Evolutionary conservation across 2,113 vertebrate species (phyloP).

Genomic region (Stigmatopora nigra): DNA sequence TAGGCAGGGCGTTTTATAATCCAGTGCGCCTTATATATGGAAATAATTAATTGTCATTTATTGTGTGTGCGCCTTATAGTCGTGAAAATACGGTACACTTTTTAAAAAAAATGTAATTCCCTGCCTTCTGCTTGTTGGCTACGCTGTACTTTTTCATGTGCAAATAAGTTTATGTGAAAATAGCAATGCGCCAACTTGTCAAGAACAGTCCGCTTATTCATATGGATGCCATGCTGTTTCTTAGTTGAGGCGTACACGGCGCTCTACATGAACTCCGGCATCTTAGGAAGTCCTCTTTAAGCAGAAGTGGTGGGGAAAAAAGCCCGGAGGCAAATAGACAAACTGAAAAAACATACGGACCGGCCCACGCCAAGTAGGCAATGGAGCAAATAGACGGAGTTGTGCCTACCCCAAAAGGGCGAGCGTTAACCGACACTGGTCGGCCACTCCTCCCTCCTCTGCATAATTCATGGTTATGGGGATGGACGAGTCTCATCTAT

Average conservation of each 20-base stretch:
- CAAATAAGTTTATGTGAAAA: slow-evolving; percentile 29
- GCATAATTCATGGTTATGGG: slow-evolving; percentile 54
- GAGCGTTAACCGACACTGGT: slow-evolving; percentile 55
- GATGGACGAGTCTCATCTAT: slow-evolving; percentile 56
- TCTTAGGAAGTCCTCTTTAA: slow-evolving; percentile 60
- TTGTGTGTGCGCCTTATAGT: too few relatives aligned
- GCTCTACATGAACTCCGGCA: slow-evolving; percentile 54
- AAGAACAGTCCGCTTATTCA: slow-evolving; percentile 46
- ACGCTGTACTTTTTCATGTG: slow-evolving; percentile 8
- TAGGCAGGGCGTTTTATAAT: too few relatives aligned
- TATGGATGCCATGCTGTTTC: slow-evolving; percentile 48
- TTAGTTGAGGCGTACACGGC: slow-evolving; percentile 44
- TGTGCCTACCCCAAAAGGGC: slow-evolving; percentile 64
- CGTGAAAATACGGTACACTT: too few relatives aligned
- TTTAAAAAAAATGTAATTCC: too few relatives aligned
- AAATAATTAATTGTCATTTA: too few relatives aligned
- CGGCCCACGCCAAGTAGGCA: slow-evolving; percentile 68
- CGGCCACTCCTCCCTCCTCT: slow-evolving; percentile 42
- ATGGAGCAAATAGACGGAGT: slow-evolving; percentile 68
- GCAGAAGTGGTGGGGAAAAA: slow-evolving; percentile 61
- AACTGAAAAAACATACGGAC: slow-evolving; percentile 74
- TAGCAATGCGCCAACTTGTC: slow-evolving; percentile 48
- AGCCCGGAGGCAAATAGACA: slow-evolving; percentile 67
- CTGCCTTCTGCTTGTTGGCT: background rate
- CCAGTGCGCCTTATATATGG: too few relatives aligned